These are phyloP conservation scores for Gallinago solitaria DNA, from an alignment of 2,797 vertebrate species.

Conservation along the genomic window DNA sequence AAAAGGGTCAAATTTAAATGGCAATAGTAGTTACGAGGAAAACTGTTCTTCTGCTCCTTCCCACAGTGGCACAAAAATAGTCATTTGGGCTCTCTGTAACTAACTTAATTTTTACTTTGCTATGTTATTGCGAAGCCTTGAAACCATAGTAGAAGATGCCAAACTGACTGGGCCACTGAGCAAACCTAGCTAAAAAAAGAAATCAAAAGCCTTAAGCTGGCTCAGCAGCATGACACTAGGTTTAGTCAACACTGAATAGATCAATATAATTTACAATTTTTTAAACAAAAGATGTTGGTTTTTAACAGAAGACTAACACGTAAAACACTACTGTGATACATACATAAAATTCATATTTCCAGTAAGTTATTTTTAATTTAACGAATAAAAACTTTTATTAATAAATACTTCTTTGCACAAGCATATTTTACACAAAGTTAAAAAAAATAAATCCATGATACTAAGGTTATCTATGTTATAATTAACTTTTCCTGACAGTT, in stretches of 20 bases:
- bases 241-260: background rate
- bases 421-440: rapidly evolving
- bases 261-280: background rate
- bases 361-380: background rate
- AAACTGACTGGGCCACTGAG: background rate
- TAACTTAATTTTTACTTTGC: constrained; percentile 11
- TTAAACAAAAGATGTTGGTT: background rate
- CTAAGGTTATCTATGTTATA: background rate
- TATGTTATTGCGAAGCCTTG: background rate
- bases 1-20: background rate
- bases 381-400: background rate
- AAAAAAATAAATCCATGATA: background rate
- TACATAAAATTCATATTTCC: background rate
- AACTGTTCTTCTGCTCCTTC: background rate
- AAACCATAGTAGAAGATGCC: background rate
- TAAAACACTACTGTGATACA: background rate
- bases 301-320: background rate
- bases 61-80: background rate
- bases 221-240: background rate
- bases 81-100: background rate
- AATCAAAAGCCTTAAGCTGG: background rate
- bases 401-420: background rate
- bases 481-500: background rate
- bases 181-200: constrained; percentile 37
- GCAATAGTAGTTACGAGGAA: background rate